Evolutionary conservation across 1,140 invertebrate genomes (phyloP), one percentile per base, ranked within the genome.

Genomic region (Halesus radiatus): DNA sequence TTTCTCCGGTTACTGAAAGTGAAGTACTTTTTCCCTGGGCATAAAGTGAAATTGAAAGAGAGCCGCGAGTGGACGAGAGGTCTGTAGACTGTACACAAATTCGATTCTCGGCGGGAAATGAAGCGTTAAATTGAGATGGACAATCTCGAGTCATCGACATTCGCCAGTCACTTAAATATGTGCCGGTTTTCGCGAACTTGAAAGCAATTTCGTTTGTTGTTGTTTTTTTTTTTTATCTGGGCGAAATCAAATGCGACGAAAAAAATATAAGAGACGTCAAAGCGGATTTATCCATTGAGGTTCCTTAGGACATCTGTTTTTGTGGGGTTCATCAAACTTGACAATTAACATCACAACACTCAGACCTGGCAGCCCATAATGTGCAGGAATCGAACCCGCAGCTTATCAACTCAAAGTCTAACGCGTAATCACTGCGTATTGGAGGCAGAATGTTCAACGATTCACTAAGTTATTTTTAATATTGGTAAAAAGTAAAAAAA

Each of bases 1-100:
- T 72, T 70, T 70, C 45, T 72, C 50, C n/a, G 18, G n/a, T 72
- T 66, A 66, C 29, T n/a, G 62, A 66, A 66, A 66, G 68, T 70
- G 66, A 22, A 22, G 60, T 16, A 64, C 50, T 70, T 70, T 70
- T 72, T 72, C 50, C 4, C 22, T 13, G 15, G 68, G 37, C 8
- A 29, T 8, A 23, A 72, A 72, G 68, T 52, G 66, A 70, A 70
- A 70, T 26, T 45, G 68, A 72, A 66, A 66, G 68, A 72, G 18
- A 72, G 68, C 18, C 37, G 53, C 18, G 37, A 53, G 13, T 23
- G 26, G 68, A 53, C 7, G 32, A 68, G 29, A 64, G 29, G 62
- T 66, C 16, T 26, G 1, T 16, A n/a, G 62, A 37, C 16, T 26
- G 22, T 26, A 22, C 26, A n/a, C 62, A n/a, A 60, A n/a, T 66